These are phyloP conservation scores for Graptemys geographica DNA, from an alignment of 2,797 vertebrate genomes.

Conservation along the genomic window DNA sequence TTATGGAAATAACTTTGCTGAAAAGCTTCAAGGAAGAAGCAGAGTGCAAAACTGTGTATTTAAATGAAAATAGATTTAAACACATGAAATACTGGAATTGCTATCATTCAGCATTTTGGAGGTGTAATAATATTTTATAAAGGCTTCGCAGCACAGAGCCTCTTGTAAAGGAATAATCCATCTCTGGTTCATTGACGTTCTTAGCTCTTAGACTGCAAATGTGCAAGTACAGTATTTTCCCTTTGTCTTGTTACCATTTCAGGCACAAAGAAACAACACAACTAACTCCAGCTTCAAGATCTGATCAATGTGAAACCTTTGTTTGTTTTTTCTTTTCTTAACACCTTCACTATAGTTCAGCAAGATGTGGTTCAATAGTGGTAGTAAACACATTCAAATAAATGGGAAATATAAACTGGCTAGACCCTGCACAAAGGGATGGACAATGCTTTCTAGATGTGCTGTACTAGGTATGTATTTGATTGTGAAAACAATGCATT, in stretches of 20 bases:
- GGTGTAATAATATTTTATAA: slow-evolving; percentile 69
- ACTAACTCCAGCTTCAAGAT: slow-evolving; percentile 4
- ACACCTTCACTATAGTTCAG: background rate
- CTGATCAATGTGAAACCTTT: background rate
- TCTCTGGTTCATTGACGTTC: slow-evolving; percentile 51
- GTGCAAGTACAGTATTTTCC: background rate
- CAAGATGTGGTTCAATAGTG: background rate
- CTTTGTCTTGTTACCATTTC: slow-evolving; percentile 3
- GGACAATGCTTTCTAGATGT: rapidly evolving
- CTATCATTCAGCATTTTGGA: slow-evolving; percentile 72
- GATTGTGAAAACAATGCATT: background rate
- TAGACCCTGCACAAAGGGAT: background rate
- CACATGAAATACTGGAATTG: slow-evolving; percentile 64
- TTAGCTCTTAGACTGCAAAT: slow-evolving; percentile 39
- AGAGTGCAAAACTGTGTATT: slow-evolving; percentile 57
- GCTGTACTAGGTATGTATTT: background rate
- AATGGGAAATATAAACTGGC: background rate
- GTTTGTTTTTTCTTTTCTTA: background rate
- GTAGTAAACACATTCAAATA: slow-evolving; percentile 23
- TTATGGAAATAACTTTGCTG: slow-evolving; percentile 72
- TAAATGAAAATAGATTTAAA: slow-evolving; percentile 78
- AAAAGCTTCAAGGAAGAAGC: slow-evolving; percentile 69
- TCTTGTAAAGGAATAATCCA: slow-evolving; percentile 53
- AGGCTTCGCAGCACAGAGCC: slow-evolving; percentile 5
- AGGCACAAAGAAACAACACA: background rate